Conservation (phyloP, 30 jellyfish, hydroid and myxozoan species). For the Haliclystus octoradiatus region DNA sequence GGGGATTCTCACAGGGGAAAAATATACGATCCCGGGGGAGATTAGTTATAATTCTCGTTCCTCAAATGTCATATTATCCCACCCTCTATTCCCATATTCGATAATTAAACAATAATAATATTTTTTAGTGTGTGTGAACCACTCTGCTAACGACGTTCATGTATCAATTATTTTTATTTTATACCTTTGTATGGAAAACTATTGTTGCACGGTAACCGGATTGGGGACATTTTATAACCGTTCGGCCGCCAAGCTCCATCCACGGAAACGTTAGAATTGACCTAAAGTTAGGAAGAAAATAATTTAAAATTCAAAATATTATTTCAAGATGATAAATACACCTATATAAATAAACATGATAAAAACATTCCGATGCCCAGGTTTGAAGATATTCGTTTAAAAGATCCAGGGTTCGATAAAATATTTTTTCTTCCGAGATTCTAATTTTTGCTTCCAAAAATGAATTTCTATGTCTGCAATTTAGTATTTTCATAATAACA, state of each 20-base stretch:
- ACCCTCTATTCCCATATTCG: no score
- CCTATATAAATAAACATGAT: no score
- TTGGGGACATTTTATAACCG: conserved; percentile 71
- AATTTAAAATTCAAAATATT: no score
- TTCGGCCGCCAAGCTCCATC: conserved; percentile 97
- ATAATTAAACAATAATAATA: no score
- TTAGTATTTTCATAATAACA: background rate
- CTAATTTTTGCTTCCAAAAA: background rate
- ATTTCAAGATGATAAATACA: no score
- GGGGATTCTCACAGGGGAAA: no score
- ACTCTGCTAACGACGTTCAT: background rate
- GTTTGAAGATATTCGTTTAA: background rate
- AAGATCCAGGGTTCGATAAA: background rate
- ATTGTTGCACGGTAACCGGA: conserved; percentile 80
- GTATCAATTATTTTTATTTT: background rate
- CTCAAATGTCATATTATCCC: no score
- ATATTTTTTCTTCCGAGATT: no score
- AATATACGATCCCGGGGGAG: no score
- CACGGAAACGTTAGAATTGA: conserved; percentile 95
- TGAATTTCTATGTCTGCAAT: background rate
- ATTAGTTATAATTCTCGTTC: no score
- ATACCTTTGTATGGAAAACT: conserved; percentile 80
- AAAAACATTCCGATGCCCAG: no score
- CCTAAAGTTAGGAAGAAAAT: conserved; percentile 7
- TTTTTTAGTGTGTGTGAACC: no score